Base-by-base conservation (phyloP, 2,888 invertebrate genomes). In the Adelognathus sp. region DNA sequence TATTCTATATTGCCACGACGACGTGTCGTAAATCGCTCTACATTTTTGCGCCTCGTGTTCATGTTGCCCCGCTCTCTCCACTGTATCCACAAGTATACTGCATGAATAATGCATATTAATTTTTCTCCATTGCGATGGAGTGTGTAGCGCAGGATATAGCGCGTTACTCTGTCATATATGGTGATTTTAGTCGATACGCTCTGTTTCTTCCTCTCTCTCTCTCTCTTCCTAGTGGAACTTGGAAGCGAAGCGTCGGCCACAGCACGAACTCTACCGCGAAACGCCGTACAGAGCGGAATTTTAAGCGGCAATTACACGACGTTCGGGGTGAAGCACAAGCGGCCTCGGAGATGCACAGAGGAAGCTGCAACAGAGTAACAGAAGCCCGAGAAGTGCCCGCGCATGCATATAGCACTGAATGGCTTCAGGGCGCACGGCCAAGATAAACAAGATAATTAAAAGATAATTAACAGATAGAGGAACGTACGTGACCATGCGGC, bases 361-460 rank as follows among this genome's bases (percentile, higher is more conserved):
- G n/a, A 60, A 70, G 29, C 36, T 21, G 44, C 50, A n/a, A 46
- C 18, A 29, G 33, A 54, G n/a, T n/a, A 29, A 18, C 46, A n/a
- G 31, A 60, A 50, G 52, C 66, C 31, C 18, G 16, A 16, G 9
- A 16, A 7, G 7, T 2, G 14, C 16, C 44, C 14, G 18, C 7
- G 52, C 31, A 6, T 7, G 27, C 14, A 11, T 50, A 29, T 18
- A 7, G 36, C 33, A 56, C 6, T 41, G 44, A 60, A 39, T 21
- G 27, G 60, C 39, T 44, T 72, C n/a, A n/a, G 64, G 66, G 82
- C 81, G 33, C 76, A 64, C 54, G 72, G 85, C 86, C 84, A 86
- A 88, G 88, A 90, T 88, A 90, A 88, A 89, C 88, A 86, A 89
- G 88, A 88, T 88, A 87, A 89, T 90, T 87, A 89, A 89, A 90